Conservation (phyloP, 2,113 vertebrate genomes). For the Herpailurus yagouaroundi region DNA sequence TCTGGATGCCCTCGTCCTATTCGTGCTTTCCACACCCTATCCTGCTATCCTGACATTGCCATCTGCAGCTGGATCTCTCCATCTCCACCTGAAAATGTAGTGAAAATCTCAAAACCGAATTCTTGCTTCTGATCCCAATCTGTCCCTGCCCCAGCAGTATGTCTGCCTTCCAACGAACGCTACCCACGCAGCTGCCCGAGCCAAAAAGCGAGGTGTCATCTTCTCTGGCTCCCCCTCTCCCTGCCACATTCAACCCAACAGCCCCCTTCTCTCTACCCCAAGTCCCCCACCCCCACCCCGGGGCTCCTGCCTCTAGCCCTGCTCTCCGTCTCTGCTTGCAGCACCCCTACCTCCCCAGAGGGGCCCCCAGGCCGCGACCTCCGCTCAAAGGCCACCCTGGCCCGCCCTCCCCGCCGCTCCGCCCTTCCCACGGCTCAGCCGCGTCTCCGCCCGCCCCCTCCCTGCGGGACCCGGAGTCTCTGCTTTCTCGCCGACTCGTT, state of each 20-base stretch:
- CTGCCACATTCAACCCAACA: not conserved
- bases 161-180: not conserved
- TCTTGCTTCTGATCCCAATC: not conserved
- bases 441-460: not conserved
- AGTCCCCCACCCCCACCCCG: not conserved
- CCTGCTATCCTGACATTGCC: not conserved
- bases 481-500: not conserved
- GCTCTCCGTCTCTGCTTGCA: not conserved
- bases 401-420: fast-evolving
- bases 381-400: too few relatives aligned
- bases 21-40: too few relatives aligned
- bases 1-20: too few relatives aligned
- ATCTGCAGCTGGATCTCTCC: not conserved
- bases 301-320: not conserved
- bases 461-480: not conserved
- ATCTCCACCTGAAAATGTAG: not conserved
- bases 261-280: not conserved
- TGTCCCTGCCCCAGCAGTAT: too few relatives aligned
- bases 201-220: not conserved
- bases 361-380: not conserved
- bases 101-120: not conserved
- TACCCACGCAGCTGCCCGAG: not conserved
- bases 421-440: not conserved
- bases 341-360: not conserved
- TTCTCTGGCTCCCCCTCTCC: not conserved